Evolutionary conservation across 2,888 invertebrate species (phyloP).

Genomic region (Volucella bombylans): DNA sequence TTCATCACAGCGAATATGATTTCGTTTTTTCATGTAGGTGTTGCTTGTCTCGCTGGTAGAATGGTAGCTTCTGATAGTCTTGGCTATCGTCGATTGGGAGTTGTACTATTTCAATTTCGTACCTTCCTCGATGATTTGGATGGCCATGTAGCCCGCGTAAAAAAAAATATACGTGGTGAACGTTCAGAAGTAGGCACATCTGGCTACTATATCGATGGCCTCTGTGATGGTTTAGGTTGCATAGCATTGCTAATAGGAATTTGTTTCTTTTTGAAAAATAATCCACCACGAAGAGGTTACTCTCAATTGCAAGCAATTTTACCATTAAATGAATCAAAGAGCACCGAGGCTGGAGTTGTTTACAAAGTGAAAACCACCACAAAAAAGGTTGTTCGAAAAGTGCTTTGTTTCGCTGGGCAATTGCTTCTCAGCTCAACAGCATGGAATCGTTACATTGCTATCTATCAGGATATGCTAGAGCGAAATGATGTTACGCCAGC

Average conservation of each 20-base stretch:
- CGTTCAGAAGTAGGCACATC: constrained; percentile 90
- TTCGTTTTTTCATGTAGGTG: constrained; percentile 89
- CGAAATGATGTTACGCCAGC: constrained; percentile 84
- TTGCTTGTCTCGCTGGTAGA: constrained; percentile 89
- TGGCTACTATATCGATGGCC: constrained; percentile 92
- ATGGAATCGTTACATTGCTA: constrained; percentile 92
- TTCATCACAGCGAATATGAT: constrained; percentile 92
- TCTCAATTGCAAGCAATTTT: constrained; percentile 86
- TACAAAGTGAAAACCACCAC: constrained; percentile 88
- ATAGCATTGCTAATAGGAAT: constrained; percentile 88
- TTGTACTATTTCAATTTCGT: constrained; percentile 90
- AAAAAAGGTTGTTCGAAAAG: constrained; percentile 86
- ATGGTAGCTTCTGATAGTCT: constrained; percentile 89
- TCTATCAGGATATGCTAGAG: constrained; percentile 90
- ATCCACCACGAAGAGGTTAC: constrained; percentile 89
- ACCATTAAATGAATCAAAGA: constrained; percentile 82
- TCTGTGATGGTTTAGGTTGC: constrained; percentile 91
- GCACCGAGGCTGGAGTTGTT: constrained; percentile 83
- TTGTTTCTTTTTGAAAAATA: constrained; percentile 87
- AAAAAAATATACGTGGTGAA: constrained; percentile 89
- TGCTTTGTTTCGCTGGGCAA: constrained; percentile 87
- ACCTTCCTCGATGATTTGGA: constrained; percentile 93
- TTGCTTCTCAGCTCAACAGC: constrained; percentile 89
- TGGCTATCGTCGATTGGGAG: constrained; percentile 87
- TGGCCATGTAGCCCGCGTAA: constrained; percentile 91